Conservation (phyloP, 2,888 invertebrate species). For the Aplocera efformata region DNA sequence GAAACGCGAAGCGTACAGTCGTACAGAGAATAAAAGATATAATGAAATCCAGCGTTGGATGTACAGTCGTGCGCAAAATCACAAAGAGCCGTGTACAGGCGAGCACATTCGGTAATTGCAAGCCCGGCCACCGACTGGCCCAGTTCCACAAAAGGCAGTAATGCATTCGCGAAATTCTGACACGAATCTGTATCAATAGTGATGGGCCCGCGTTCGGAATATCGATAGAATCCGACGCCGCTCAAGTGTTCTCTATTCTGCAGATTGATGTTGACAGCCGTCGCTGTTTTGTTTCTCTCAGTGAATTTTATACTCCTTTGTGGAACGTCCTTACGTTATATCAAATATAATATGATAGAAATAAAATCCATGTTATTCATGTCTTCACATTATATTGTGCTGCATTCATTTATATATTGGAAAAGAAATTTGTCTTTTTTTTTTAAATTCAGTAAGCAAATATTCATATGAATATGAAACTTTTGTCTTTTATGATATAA, state of each 20-base stretch:
- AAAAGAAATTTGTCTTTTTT: too few species aligned
- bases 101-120: slow-evolving; percentile 49
- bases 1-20: slow-evolving; percentile 32
- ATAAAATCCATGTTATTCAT: too few species aligned
- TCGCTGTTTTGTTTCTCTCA: slow-evolving; percentile 21
- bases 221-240: slow-evolving; percentile 34
- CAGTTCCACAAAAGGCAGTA: slow-evolving; percentile 46
- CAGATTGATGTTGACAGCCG: slow-evolving; percentile 33
- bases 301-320: slow-evolving; percentile 9
- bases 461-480: too few species aligned
- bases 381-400: too few species aligned
- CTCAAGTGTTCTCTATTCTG: slow-evolving; percentile 28
- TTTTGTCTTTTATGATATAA: too few species aligned
- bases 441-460: too few species aligned
- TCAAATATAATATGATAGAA: too few species aligned
- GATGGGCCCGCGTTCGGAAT: slow-evolving; percentile 30
- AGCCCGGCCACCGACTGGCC: slow-evolving; percentile 41
- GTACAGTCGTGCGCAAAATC: slow-evolving; percentile 39
- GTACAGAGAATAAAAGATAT: slow-evolving; percentile 34
- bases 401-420: too few species aligned
- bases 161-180: slow-evolving; percentile 50
- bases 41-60: slow-evolving; percentile 29
- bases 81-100: slow-evolving; percentile 43
- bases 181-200: slow-evolving; percentile 37
- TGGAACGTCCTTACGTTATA: not conserved